Evolutionary conservation across 2,797 vertebrate genomes (phyloP), one percentile per base, ranked within the genome.

Genomic region (Molothrus ater): DNA sequence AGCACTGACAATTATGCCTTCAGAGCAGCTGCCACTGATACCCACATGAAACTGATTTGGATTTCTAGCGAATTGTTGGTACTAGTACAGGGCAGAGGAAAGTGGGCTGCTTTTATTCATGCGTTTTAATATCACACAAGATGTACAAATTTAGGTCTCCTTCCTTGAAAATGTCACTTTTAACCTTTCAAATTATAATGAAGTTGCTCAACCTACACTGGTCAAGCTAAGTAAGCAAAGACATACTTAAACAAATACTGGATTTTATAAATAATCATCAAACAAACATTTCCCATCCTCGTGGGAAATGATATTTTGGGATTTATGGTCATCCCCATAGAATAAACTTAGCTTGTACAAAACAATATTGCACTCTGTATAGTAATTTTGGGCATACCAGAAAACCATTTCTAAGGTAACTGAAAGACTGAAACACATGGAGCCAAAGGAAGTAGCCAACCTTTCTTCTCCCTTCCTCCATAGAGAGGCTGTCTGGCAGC

Each of bases 381-480:
- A 86, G 45, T 22, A 68, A 70, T 73, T 85, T 60, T 64, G 48
- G 28, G 32, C 76, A 74, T 45, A 71, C 14, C 36, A 95, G 47
- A 87, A 88, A 76, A 47, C 40, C 2, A 59, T 56, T 64, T 95
- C n/a, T 80, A 40, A 36, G 10, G 72, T 85, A 90, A 92, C 14
- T 45, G 48, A 80, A 40, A 17, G 59, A 63, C 34, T 60, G 51
- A 92, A 34, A 85, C 13, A 80, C 50, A 63, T 0, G 73, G 25
- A 91, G 36, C 4, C 13, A 38, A 83, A 90, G 32, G 83, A 84
- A 85, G 59, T 15, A 45, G 38, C 98, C 98, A 95, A 99, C 99
- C 99, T 99, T 99, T 86, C 98, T 98, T 96, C 97, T 98, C 68
- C 98, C 96, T 69, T 98, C 98, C 56, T 98, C 98, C 87, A 97